Evolutionary conservation across 2,113 vertebrate genomes (phyloP).

Genomic region (Cebus imitator): DNA sequence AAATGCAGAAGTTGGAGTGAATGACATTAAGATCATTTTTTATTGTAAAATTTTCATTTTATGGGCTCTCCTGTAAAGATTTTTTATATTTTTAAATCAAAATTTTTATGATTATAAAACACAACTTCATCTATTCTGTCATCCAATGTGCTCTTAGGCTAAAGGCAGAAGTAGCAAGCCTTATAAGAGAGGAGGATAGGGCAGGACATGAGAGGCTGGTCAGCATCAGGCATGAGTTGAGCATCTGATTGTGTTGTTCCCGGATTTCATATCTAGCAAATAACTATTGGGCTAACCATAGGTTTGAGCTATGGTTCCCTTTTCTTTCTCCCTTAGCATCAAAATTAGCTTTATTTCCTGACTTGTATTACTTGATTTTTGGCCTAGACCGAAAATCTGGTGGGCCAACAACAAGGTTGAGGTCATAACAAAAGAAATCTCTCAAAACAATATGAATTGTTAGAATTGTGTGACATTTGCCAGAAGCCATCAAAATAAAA

Average conservation of each 20-base stretch:
- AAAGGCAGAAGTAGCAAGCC: neutral
- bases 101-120: neutral
- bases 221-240: neutral
- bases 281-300: neutral
- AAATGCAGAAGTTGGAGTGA: neutral
- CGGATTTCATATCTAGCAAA: conserved; percentile 16
- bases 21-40: neutral
- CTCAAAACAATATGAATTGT: conserved; percentile 20
- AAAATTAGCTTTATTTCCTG: neutral
- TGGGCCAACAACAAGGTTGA: conserved; percentile 4
- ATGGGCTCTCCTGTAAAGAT: neutral
- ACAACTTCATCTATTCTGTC: neutral
- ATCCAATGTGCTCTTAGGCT: neutral
- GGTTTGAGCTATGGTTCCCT: neutral
- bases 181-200: neutral
- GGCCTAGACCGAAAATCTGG: neutral
- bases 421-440: conserved; percentile 12
- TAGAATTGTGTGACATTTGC: neutral
- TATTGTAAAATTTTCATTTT: neutral
- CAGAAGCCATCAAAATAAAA: conserved; percentile 53
- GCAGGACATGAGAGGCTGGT: neutral
- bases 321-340: neutral
- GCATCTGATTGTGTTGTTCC: neutral
- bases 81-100: neutral
- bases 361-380: neutral